Evolutionary conservation across 2,113 vertebrate genomes (phyloP), one percentile per base, ranked within the genome.

Genomic region (Pteruthius melanotis): DNA sequence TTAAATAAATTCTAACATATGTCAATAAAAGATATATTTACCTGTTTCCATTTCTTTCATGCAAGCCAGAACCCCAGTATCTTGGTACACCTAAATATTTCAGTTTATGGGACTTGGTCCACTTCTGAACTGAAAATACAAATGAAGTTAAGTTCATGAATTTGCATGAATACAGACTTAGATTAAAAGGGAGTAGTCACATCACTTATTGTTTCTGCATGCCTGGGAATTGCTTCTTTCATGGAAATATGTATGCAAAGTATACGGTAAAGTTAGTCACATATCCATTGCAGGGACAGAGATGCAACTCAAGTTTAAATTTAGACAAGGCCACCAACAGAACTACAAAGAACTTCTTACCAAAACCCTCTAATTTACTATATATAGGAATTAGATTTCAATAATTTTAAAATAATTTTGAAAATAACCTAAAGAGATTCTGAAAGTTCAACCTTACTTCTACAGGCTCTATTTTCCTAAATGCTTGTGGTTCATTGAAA

Each of bases 61-160:
- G 99, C 76, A 99, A 98, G 74, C 99, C 99, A 89, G 99, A 99
- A 66, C 99, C 99, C 99, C 99, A 99, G 44, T 99, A 99, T 94
- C 98, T 98, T 64, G 99, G 99, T 77, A 99, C 99, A 82, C 99
- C 99, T 95, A 99, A 96, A 90, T 98, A 98, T 83, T 99, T 99
- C 95, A 99, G 53, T 91, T 99, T 99, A 95, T 94, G 98, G 40
- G 99, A 97, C 91, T 97, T 98, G 92, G 98, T 98, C 99, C 99
- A 99, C 80, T 97, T 98, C 89, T 98, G 97, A 98, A 99, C 99
- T 99, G 89, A 89, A 98, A 98, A 96, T 75, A 96, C 68, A 97
- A 98, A 96, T 71, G 95, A 83, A 97, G 26, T n/a, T 21, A 93
- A 83, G 30, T 88, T 93, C 79, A 72, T 66, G 31, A 93, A 77